Evolutionary conservation across 2,888 invertebrate species (phyloP), one percentile per base, ranked within the genome.

Genomic region (Ommatoiulus sabulosus): DNA sequence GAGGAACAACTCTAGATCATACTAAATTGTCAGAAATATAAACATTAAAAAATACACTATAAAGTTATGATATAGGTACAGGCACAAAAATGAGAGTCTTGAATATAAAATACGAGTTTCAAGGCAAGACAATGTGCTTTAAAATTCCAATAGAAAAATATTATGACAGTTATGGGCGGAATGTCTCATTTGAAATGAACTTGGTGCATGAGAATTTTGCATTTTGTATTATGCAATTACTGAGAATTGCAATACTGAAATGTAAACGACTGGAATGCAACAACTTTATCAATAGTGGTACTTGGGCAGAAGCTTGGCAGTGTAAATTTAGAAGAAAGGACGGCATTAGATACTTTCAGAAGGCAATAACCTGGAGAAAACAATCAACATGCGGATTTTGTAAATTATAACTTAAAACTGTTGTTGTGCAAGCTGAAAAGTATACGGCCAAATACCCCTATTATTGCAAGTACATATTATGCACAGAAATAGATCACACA

Each of bases 11-110:
- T 72, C 72, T 24, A 72, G 72, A 72, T 72, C 20, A 63, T n/a
- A 63, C 72, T 72, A 72, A 24, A 72, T 72, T 72, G 72, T 24
- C 72, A 72, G 72, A 72, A 72, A 24, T 72, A 72, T 72, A 72
- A 72, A 72, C 72, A 72, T 72, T 72, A 72, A 72, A 72, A 72
- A 72, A 72, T 72, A 72, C 72, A 72, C 72, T 72, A 72, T 72
- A 72, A 5, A 72, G 20, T 63, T 20, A 24, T 35, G 5, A 72
- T 72, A 72, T 52, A 52, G 12, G 12, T 72, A 72, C 24, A 24
- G 8, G 24, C 8, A 24, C 24, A 72, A 24, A 72, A 72, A 24
- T 72, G 72, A 20, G 3, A 72, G 10, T 72, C 24, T 72, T 10
- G 72, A 24, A 24, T 63, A 52, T 12, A 52, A 52, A 63, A 63